These are phyloP conservation scores for Achroia grisella DNA, from an alignment of 1,140 invertebrate genomes.

Conservation along the genomic window DNA sequence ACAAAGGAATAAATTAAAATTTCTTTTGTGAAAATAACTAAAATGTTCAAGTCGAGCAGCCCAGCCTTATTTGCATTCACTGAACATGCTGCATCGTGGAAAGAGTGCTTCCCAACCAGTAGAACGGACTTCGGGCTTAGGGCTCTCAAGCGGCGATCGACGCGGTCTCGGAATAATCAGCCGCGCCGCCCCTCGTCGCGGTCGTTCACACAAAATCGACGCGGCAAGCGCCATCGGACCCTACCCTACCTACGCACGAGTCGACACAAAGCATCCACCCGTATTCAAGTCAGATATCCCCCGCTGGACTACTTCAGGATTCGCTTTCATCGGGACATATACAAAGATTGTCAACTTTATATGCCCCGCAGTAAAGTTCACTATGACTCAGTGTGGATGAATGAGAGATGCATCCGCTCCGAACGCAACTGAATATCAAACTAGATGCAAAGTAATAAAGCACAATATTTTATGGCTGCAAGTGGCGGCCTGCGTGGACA, in stretches of 20 bases:
- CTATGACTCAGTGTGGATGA: background rate
- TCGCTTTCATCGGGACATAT: too few relatives aligned
- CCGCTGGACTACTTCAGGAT: slow-evolving; percentile 21
- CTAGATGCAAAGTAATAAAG: slow-evolving; percentile 37
- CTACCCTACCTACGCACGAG: slow-evolving; percentile 56
- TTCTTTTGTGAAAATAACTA: slow-evolving; percentile 15
- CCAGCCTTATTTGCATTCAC: slow-evolving; percentile 46
- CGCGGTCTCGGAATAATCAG: slow-evolving; percentile 59
- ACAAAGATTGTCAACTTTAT: slow-evolving; percentile 4
- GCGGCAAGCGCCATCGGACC: slow-evolving; percentile 42
- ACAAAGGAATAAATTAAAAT: slow-evolving; percentile 23
- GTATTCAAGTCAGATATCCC: slow-evolving; percentile 43
- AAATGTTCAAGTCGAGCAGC: slow-evolving; percentile 38
- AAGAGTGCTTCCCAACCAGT: slow-evolving; percentile 20
- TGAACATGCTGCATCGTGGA: slow-evolving; percentile 23
- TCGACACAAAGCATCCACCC: slow-evolving; percentile 56
- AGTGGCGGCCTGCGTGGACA: slow-evolving; percentile 14
- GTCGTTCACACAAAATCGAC: slow-evolving; percentile 68
- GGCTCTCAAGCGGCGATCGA: slow-evolving; percentile 51
- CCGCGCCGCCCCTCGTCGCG: slow-evolving; percentile 53
- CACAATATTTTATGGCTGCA: slow-evolving; percentile 29
- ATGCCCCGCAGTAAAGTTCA: background rate
- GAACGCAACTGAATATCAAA: slow-evolving; percentile 35
- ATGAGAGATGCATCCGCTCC: slow-evolving; percentile 29
- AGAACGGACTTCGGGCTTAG: slow-evolving; percentile 40